These are phyloP conservation scores for Tholera decimalis DNA, from an alignment of 2,888 invertebrate genomes.

Conservation along the genomic window DNA sequence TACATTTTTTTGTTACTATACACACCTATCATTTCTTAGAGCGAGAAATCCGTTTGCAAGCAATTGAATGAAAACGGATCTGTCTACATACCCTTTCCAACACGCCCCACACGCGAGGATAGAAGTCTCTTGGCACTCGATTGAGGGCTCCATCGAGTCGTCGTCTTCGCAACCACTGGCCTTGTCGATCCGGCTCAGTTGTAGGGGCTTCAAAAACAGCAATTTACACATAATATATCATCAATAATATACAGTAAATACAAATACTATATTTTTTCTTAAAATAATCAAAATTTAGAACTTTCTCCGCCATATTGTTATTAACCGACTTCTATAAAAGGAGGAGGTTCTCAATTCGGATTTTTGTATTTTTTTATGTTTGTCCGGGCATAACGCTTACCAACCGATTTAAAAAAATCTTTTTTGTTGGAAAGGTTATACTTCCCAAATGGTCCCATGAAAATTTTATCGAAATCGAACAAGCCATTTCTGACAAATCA, in stretches of 20 bases:
- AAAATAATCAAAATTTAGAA: too few species aligned
- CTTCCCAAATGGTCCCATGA: too few species aligned
- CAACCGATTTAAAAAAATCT: too few species aligned
- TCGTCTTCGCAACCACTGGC: constrained; percentile 98
- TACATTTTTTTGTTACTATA: neutral
- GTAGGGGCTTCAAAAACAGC: constrained; percentile 81
- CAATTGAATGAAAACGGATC: neutral
- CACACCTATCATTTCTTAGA: neutral
- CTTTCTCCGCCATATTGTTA: too few species aligned
- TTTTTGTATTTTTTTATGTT: too few species aligned
- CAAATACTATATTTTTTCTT: too few species aligned
- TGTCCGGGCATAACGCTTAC: too few species aligned
- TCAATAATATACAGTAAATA: neutral
- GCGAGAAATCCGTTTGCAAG: neutral
- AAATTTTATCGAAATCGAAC: too few species aligned
- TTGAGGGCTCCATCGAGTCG: constrained; percentile 99
- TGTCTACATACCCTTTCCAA: constrained; percentile 94
- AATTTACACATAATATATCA: neutral
- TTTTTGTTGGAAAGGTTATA: too few species aligned
- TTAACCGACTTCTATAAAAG: too few species aligned
- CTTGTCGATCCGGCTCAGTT: constrained; percentile 95
- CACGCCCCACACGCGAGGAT: constrained; percentile 98
- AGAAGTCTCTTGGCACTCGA: constrained; percentile 99
- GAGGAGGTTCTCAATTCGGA: too few species aligned
- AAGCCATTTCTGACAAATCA: too few species aligned